Evolutionary conservation across 1,140 invertebrate genomes (phyloP), one percentile per base, ranked within the genome.

Genomic region (Drosophila miranda): DNA sequence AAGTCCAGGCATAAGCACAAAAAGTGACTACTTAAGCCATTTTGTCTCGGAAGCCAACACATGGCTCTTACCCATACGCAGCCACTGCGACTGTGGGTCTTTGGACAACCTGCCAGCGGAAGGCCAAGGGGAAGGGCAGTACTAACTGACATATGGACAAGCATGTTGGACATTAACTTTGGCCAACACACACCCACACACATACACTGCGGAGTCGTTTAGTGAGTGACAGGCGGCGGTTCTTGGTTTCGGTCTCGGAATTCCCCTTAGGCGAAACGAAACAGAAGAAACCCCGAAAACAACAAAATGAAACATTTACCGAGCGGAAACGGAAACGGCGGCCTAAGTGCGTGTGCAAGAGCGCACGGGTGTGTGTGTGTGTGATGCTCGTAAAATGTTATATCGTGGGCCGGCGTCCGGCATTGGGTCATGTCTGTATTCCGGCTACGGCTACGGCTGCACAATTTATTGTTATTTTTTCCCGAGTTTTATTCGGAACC

Each of bases 21-120:
- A 87, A 87, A 87, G 74, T 86, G 82, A 86, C 82, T 86, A 87
- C 82, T 86, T 87, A 86, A 86, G 82, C 82, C 82, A 86, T 86
- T 86, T 86, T 78, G 82, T 70, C 82, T 78, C 62, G 62, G 73
- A 80, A 78, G 75, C 82, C 64, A 75, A 80, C 82, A 87, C 82
- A 87, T 87, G 77, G 82, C 77, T 45, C 23, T 45, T 6, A 30
- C 2, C 16, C 16, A 16, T 16, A 16, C 16, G 16, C 16, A 1
- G 16, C 16, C 16, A 16, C 16, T 16, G 26, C 26, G 30, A 43
- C 2, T n/a, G 14, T 23, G 19, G 23, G 42, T 26, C 16, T 13
- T 26, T 14, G 9, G 26, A 14, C 45, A 38, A 53, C 34, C 45
- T 53, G 45, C 30, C 28, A 19, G 50, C 16, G 14, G n/a, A 28